phyloP scores from a whole-genome alignment of 1,140 invertebrate genomes.

The Drosophila subpulchrella region DNA sequence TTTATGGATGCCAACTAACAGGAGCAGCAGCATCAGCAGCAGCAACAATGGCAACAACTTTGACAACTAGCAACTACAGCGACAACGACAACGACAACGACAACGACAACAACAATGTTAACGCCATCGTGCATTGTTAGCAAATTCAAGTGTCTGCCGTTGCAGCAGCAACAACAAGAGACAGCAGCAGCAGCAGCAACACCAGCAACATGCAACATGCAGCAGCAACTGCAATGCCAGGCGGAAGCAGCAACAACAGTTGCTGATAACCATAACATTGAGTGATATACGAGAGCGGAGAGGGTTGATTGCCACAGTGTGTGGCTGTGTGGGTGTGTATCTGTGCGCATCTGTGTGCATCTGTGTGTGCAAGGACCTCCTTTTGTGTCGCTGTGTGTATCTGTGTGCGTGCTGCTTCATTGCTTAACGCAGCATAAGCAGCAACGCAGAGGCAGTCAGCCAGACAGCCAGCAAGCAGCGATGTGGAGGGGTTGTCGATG shows the following conservation, averaged over 20 bases:
- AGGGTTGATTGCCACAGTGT: slow-evolving; percentile 15
- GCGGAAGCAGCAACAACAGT: slow-evolving; percentile 67
- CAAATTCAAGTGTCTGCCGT: slow-evolving; percentile 71
- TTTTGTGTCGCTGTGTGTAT: slow-evolving; percentile 22
- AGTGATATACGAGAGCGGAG: slow-evolving; percentile 70
- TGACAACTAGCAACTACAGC: slow-evolving; percentile 52
- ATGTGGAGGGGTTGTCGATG: slow-evolving; percentile 31
- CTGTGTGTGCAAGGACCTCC: slow-evolving; percentile 4
- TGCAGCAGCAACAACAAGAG: slow-evolving; percentile 15
- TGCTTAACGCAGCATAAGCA: slow-evolving; percentile 79
- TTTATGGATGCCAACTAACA: slow-evolving; percentile 79
- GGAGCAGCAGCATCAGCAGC: slow-evolving; percentile 33
- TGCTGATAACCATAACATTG: slow-evolving; percentile 81
- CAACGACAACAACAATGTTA: slow-evolving; percentile 70
- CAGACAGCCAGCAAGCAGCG: slow-evolving; percentile 16
- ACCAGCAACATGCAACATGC: slow-evolving; percentile 20
- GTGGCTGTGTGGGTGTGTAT: neutral
- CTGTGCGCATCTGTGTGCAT: neutral
- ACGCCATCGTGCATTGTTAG: slow-evolving; percentile 77
- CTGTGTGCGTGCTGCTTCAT: slow-evolving; percentile 56
- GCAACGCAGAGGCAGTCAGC: slow-evolving; percentile 41
- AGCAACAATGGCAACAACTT: slow-evolving; percentile 56
- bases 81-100: slow-evolving; percentile 54
- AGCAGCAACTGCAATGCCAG: slow-evolving; percentile 43
- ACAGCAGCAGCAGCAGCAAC: slow-evolving; percentile 14